Evolutionary conservation across 1,140 invertebrate species (phyloP).

Genomic region (Drosophila virilis): DNA sequence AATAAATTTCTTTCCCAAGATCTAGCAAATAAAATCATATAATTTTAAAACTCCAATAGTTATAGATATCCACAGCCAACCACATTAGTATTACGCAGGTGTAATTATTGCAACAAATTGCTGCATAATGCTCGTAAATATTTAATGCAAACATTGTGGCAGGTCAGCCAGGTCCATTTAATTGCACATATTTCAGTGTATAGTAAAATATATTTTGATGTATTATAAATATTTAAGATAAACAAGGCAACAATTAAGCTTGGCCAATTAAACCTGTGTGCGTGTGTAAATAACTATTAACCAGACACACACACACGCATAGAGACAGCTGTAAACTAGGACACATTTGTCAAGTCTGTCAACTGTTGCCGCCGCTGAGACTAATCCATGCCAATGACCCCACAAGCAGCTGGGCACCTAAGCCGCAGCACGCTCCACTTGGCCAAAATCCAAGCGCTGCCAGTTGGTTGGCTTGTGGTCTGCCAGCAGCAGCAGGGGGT

Average conservation of each 20-base stretch:
- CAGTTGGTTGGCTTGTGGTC: conserved; percentile 53
- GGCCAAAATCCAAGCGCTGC: conserved; percentile 60
- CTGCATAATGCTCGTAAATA: conserved; percentile 7
- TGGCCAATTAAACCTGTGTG: conserved; percentile 31
- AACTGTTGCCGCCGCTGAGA: conserved; percentile 61
- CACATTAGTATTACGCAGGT: background rate
- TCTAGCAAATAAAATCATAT: too few species aligned
- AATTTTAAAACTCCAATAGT: background rate
- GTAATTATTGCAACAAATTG: conserved; percentile 19
- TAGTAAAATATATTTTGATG: conserved; percentile 43
- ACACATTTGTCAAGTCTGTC: conserved; percentile 65
- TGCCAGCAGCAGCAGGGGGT: too few species aligned
- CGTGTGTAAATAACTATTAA: conserved; percentile 18
- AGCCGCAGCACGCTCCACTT: conserved; percentile 78
- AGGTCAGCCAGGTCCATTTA: conserved; percentile 4
- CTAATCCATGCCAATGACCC: conserved; percentile 62
- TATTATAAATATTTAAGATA: conserved; percentile 45
- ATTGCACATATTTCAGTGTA: conserved; percentile 10
- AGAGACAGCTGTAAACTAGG: conserved; percentile 35
- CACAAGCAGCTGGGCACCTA: conserved; percentile 71
- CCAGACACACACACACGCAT: conserved; percentile 7
- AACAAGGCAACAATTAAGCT: conserved; percentile 48
- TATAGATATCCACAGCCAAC: background rate
- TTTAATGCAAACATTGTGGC: conserved; percentile 14
- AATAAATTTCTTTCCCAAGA: too few species aligned